Base-by-base conservation (phyloP, 2,113 vertebrate species). In the Hemiscyllium ocellatum region DNA sequence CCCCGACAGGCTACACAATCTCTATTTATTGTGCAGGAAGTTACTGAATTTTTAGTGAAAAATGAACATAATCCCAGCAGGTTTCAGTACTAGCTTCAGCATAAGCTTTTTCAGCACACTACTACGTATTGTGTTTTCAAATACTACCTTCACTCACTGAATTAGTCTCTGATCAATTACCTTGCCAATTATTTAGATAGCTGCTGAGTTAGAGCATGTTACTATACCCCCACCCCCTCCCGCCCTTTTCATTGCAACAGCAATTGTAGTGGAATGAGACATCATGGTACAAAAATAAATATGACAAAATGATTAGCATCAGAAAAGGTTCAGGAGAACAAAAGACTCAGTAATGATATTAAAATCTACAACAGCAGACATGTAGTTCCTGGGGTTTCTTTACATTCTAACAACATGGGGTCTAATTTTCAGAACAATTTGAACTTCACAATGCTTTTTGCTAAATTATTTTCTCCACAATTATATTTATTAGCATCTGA, bases 21-120 rank as follows among this genome's bases (percentile, higher is more conserved):
- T 76, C 24, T 42, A 52, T 1, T n/a, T 93, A 93, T 76, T 50
- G 4, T 76, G 24, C 94, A 61, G 26, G 52, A 90, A 90, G 87
- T 90, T 65, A 61, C 50, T 90, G 87, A 90, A 90, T 52, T 90
- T 90, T 90, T 33, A 61, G 61, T 61, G 26, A 90, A 33, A 47
- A 90, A 90, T 90, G 29, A 90, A 52, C 61, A 13, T 29, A n/a
- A 90, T 90, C 47, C 47, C 87, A 90, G 87, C 68, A 76, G 68
- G 26, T 17, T 76, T 95, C 47, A 72, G 24, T n/a, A 76, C 3
- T 20, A 95, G 42, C 68, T 15, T 29, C 22, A 10, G 37, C 42
- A 72, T 69, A 95, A 95, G 66, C 93, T 52, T 95, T 95, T 72
- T 47, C 20, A 72, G 19, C 50, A 72, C 93, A 72, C 42, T 33